phyloP scores from a whole-genome alignment of 92 coral and sea anemone genomes.

The Palythoa grandiflora region DNA sequence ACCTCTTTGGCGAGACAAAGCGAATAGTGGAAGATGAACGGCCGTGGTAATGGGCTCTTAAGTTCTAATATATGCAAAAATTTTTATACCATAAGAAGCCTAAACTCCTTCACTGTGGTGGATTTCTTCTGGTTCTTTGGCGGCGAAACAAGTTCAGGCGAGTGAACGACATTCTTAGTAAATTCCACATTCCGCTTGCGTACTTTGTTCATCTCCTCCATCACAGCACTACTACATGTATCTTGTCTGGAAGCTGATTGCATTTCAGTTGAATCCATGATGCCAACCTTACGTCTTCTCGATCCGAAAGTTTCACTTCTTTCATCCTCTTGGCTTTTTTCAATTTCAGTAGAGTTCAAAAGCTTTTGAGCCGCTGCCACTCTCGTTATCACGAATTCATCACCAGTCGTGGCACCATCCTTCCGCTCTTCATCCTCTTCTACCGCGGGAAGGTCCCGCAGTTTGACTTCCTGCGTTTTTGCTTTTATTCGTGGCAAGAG shows the following conservation, averaged over 20 bases:
- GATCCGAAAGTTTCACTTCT: slow-evolving; percentile 13
- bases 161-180: not conserved
- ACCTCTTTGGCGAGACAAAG: too few relatives aligned
- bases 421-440: not conserved
- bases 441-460: slow-evolving; percentile 22
- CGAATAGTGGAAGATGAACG: too few relatives aligned
- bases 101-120: slow-evolving; percentile 16
- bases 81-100: slow-evolving; percentile 23
- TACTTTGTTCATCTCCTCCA: not conserved
- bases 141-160: slow-evolving; percentile 6
- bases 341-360: not conserved
- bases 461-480: not conserved
- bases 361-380: slow-evolving; percentile 35
- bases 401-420: not conserved
- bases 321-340: slow-evolving; percentile 26
- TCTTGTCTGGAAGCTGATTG: not conserved
- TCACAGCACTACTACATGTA: not conserved
- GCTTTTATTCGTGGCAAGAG: slow-evolving; percentile 76
- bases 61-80: not conserved
- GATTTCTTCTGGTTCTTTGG: slow-evolving; percentile 10
- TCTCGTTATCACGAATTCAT: slow-evolving; percentile 23
- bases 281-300: not conserved
- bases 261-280: not conserved
- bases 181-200: slow-evolving; percentile 19
- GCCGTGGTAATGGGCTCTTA: too few relatives aligned